phyloP scores from a whole-genome alignment of 2,113 vertebrate genomes.

The Mastomys natalensis region DNA sequence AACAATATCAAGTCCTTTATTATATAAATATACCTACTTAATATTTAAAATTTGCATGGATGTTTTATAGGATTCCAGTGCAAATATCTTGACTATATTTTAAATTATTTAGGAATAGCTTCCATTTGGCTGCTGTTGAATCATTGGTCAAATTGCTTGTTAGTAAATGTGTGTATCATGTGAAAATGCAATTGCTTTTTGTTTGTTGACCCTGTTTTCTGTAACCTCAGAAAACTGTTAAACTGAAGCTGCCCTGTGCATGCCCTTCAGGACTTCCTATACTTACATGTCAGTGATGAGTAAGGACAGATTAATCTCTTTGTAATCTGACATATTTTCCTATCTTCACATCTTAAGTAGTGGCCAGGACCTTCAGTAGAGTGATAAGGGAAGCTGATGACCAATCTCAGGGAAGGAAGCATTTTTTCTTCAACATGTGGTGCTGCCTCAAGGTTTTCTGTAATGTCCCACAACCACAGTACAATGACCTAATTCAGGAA shows the following conservation, averaged over 20 bases:
- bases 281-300: background rate
- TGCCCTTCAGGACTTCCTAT: background rate
- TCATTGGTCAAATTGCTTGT: background rate
- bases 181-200: background rate
- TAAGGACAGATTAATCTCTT: background rate
- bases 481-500: background rate
- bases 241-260: background rate
- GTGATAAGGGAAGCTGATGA: background rate
- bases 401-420: background rate
- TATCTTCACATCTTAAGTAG: background rate
- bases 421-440: background rate
- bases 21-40: background rate
- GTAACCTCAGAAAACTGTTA: background rate
- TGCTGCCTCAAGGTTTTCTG: background rate
- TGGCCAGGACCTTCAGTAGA: background rate
- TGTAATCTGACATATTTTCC: background rate
- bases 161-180: background rate
- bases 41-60: background rate
- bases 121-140: background rate
- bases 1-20: background rate
- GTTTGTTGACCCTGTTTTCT: background rate
- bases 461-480: background rate
- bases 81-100: background rate
- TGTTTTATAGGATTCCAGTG: background rate
- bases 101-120: background rate